Conservation (phyloP, 92 coral and sea anemone genomes). For the Umimayanthus chanpuru region DNA sequence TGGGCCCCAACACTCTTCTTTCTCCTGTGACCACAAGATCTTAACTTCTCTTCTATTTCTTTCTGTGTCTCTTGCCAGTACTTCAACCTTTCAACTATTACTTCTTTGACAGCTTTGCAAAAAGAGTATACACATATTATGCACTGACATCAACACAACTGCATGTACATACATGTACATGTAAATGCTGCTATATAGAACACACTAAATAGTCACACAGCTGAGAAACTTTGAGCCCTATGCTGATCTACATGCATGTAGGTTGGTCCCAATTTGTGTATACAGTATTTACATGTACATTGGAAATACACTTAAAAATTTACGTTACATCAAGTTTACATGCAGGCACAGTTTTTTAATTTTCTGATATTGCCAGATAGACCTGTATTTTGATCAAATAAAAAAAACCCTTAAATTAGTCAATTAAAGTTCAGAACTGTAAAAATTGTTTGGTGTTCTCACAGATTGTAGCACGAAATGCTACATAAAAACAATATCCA, state of each 20-base stretch:
- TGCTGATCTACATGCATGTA: not conserved
- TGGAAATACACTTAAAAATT: not conserved
- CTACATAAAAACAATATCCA: not conserved
- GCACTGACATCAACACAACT: constrained; percentile 9
- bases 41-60: too few relatives aligned
- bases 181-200: not conserved
- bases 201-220: not conserved
- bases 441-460: not conserved
- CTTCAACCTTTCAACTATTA: too few relatives aligned
- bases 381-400: not conserved
- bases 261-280: not conserved
- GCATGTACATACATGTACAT: not conserved
- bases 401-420: not conserved
- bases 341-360: not conserved
- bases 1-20: constrained; percentile 17
- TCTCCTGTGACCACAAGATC: not conserved
- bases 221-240: not conserved
- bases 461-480: not conserved
- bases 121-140: not conserved
- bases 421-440: not conserved
- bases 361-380: not conserved
- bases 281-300: too few relatives aligned
- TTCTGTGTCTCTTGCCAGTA: too few relatives aligned
- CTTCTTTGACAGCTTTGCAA: too few relatives aligned
- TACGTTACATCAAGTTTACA: not conserved